phyloP scores from a whole-genome alignment of 2,888 invertebrate genomes.

The Exocentrus adspersus region DNA sequence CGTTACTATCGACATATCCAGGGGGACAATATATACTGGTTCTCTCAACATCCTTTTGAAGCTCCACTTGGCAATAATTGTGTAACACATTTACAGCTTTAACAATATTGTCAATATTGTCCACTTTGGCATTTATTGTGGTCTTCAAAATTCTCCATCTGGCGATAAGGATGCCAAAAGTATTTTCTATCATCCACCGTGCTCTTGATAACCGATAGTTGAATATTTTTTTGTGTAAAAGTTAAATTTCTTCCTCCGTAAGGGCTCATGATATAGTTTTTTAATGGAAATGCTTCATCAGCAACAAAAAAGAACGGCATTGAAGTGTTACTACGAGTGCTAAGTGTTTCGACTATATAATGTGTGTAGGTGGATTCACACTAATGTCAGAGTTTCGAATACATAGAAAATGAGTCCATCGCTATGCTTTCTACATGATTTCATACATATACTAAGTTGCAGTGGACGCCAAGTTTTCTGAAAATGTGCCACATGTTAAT shows the following conservation, averaged over 20 bases:
- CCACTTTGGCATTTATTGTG: conserved; percentile 39
- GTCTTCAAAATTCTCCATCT: conserved; percentile 44
- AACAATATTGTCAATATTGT: conserved; percentile 46
- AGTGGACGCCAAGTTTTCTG: too few species aligned
- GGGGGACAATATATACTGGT: conserved; percentile 35
- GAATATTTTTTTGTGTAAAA: conserved; percentile 38
- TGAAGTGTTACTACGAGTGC: too few species aligned
- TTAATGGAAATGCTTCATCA: conserved; percentile 43
- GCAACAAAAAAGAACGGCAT: conserved; percentile 42
- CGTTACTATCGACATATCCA: conserved; percentile 33
- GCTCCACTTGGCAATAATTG: not conserved
- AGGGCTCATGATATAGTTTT: conserved; percentile 44
- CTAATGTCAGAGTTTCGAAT: too few species aligned
- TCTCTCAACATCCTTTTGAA: not conserved
- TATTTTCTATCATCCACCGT: conserved; percentile 44
- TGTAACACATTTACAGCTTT: conserved; percentile 38
- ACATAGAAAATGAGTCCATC: too few species aligned
- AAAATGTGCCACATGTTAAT: too few species aligned
- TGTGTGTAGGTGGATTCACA: too few species aligned
- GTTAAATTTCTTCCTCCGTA: conserved; percentile 40
- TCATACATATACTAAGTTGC: too few species aligned
- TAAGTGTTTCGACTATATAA: too few species aligned
- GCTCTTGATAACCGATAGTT: conserved; percentile 46
- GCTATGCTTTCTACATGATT: too few species aligned
- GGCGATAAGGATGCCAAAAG: conserved; percentile 46